Evolutionary conservation across 64 coral and sea anemone species (phyloP), one percentile per base, ranked within the genome.

Genomic region (Porites australiensis): DNA sequence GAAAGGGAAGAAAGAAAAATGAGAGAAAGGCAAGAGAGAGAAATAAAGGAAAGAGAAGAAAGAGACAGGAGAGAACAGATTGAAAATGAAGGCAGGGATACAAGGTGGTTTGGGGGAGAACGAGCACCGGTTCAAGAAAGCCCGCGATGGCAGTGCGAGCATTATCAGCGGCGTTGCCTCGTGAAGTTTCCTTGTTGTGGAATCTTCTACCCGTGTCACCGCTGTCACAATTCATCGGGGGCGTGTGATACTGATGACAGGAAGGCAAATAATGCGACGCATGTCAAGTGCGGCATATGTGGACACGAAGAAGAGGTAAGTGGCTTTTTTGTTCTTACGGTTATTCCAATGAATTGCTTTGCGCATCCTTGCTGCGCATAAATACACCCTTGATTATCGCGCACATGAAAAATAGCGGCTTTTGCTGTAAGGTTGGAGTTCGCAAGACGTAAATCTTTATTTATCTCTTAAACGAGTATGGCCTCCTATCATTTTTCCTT

Each of bases 131-230:
- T 84, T 22, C 81, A 84, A n/a, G 81, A 84, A 18, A 84, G 61
- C 47, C 16, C 46, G 3, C 44, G 16, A 0, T 76, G 88, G 60
- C 64, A 89, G 7, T 90, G 93, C 85, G 60, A 65, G 4, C 93
- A 95, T 70, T 95, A 90, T 18, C 80, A 95, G 71, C 63, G 93
- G 61, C 50, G 44, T 8, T 90, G 93, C 65, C 14, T 50, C 46
- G 81, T 95, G 48, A 77, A 71, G 37, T 95, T 91, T 60, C 82
- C 81, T 37, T 95, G 94, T 45, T 95, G 94, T 76, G 44, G 79
- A 11, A 19, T 77, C 3, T 95, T 95, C 59, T 95, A 79, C 49
- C 68, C 74, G 1, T 95, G 94, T 75, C 89, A 95, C 86, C 94
- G 89, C n/a, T 95, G 94, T 72, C 94, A 95, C 47, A 95, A 95